A percentile compares a stretch with the other conserved stretches of the same genome.
These are phyloP conservation scores for Anas bahamensis DNA, from an alignment of 2,797 vertebrate genomes.

Conservation along the genomic window DNA sequence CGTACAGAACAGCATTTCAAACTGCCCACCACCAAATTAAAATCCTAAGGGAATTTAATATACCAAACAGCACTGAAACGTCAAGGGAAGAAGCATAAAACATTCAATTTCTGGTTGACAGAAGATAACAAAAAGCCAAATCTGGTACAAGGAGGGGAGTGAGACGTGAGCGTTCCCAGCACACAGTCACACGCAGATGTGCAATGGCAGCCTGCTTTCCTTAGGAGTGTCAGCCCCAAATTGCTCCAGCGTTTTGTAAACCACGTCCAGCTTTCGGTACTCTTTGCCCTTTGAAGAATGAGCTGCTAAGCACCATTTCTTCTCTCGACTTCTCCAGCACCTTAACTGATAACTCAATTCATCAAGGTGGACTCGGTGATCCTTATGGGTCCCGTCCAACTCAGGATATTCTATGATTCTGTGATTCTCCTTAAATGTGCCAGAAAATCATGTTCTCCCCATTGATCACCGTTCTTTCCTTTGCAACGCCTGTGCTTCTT, in stretches of 20 bases:
- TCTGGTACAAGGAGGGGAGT: neutral
- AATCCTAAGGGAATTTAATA: neutral
- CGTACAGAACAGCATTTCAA: neutral
- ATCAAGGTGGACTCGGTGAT: too few species aligned
- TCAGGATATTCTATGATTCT: too few species aligned
- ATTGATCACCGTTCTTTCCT: neutral
- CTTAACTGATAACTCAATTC: neutral
- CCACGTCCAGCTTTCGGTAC: fast-evolving
- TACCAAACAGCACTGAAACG: fast-evolving
- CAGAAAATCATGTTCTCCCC: neutral
- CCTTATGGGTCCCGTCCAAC: too few species aligned
- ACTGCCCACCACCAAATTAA: neutral
- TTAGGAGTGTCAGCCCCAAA: neutral
- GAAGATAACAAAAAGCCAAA: neutral
- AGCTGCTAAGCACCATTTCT: neutral
- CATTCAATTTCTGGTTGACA: neutral
- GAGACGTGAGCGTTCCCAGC: neutral
- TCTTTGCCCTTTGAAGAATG: fast-evolving
- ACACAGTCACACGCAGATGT: fast-evolving
- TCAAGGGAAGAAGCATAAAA: neutral
- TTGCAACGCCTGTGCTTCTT: neutral
- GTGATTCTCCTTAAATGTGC: neutral
- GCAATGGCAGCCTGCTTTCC: neutral
- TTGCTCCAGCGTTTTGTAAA: neutral
- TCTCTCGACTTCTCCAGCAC: neutral